Conservation (phyloP, 2,888 invertebrate species). For the Tiliacea aurago region DNA sequence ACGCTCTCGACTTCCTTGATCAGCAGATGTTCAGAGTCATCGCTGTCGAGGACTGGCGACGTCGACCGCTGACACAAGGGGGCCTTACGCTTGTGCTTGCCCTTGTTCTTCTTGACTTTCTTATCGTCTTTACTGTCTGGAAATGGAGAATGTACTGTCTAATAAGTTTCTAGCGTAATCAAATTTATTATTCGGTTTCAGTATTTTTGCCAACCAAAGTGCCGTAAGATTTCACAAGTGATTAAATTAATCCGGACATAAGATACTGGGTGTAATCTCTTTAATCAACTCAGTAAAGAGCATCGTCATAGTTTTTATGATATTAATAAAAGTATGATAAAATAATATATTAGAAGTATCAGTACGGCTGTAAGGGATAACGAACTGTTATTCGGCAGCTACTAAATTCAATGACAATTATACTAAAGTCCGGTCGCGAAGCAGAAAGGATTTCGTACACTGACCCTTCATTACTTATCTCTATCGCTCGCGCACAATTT, state of each 20-base stretch:
- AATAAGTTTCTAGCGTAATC: not conserved
- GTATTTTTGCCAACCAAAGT: not conserved
- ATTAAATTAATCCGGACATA: not conserved
- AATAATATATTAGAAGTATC: not conserved
- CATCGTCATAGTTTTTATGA: not conserved
- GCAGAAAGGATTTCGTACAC: too few species aligned
- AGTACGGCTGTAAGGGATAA: not conserved
- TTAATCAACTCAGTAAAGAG: not conserved
- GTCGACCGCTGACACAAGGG: conserved; percentile 64
- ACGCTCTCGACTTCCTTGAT: conserved; percentile 86
- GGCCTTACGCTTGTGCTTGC: conserved; percentile 79
- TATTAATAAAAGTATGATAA: not conserved
- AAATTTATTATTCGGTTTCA: not conserved
- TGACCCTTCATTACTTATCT: too few species aligned
- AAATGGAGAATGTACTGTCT: conserved; percentile 8
- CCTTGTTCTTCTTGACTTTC: conserved; percentile 82
- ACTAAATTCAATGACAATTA: too few species aligned
- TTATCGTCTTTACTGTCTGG: conserved; percentile 80
- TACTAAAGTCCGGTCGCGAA: too few species aligned
- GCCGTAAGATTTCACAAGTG: not conserved
- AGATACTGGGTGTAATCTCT: not conserved
- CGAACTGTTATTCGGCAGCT: too few species aligned
- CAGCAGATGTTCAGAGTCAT: conserved; percentile 84
- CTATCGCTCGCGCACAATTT: too few species aligned
- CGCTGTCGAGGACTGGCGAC: conserved; percentile 80